A percentile compares a stretch with the other conserved stretches of the same genome.
Evolutionary conservation across 2,888 invertebrate species (phyloP).

Genomic region (Antheraea yamamai): DNA sequence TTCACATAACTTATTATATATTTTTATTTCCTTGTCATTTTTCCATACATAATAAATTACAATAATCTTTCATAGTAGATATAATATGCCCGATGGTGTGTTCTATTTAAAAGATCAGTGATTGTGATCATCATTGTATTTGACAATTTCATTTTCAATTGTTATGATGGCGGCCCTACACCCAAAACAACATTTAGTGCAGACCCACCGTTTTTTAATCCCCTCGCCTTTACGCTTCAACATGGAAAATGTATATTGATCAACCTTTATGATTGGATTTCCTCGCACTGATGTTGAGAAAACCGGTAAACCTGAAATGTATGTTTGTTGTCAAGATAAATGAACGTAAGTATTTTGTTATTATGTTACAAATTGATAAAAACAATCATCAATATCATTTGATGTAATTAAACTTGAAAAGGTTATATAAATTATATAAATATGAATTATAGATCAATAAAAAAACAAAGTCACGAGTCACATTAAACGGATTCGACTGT

Average conservation of each 20-base stretch:
- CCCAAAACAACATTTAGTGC: slow-evolving; percentile 35
- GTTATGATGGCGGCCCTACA: slow-evolving; percentile 32
- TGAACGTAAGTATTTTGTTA: not conserved
- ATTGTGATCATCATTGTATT: slow-evolving; percentile 31
- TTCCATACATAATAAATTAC: not conserved
- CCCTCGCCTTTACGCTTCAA: slow-evolving; percentile 23
- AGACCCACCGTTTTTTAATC: slow-evolving; percentile 39
- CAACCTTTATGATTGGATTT: slow-evolving; percentile 41
- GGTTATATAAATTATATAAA: not conserved
- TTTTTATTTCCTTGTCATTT: not conserved
- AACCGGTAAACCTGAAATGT: slow-evolving; percentile 28
- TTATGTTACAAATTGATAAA: not conserved
- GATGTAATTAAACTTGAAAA: not conserved
- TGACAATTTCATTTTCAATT: slow-evolving; percentile 32
- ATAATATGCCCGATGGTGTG: too few species aligned
- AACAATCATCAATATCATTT: not conserved
- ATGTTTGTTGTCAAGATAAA: not conserved
- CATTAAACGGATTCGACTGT: not conserved
- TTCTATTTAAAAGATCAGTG: slow-evolving; percentile 2
- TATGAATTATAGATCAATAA: not conserved
- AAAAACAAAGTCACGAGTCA: not conserved
- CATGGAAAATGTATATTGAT: slow-evolving; percentile 40
- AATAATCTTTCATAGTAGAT: not conserved
- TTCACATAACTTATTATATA: not conserved
- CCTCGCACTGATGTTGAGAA: slow-evolving; percentile 39